These are phyloP conservation scores for Phylloscopus trochilus DNA, from an alignment of 2,113 vertebrate genomes.

Conservation along the genomic window DNA sequence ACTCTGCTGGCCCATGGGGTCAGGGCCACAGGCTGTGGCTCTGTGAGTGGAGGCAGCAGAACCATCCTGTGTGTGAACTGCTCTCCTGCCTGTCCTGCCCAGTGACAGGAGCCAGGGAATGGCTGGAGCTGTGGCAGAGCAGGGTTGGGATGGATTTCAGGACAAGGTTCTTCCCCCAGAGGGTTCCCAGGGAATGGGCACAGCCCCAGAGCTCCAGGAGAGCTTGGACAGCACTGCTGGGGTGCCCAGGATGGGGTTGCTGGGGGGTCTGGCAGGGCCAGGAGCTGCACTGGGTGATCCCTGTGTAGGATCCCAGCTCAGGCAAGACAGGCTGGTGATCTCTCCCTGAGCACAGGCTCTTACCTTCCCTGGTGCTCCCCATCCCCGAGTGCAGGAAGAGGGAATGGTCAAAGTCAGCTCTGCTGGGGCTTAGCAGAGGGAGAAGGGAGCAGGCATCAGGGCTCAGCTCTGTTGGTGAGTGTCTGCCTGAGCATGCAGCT, in stretches of 20 bases:
- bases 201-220: not conserved
- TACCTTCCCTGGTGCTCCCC: not conserved
- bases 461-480: slow-evolving; percentile 14
- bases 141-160: accelerated
- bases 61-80: not conserved
- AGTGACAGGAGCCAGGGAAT: not conserved
- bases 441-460: not conserved
- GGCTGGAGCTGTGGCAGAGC: not conserved
- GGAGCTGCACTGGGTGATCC: accelerated
- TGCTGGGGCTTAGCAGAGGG: not conserved
- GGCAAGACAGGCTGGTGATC: not conserved
- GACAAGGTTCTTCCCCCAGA: not conserved
- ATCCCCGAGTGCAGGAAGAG: not conserved
- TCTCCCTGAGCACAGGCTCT: not conserved
- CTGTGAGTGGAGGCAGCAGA: not conserved
- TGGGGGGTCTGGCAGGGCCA: not conserved
- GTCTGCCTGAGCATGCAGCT: slow-evolving; percentile 47
- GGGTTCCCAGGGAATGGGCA: not conserved
- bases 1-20: not conserved
- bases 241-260: not conserved
- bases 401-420: not conserved
- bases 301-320: accelerated
- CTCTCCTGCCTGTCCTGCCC: not conserved
- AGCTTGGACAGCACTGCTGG: accelerated
- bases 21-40: not conserved